A percentile compares a stretch with the other conserved stretches of the same genome.
Evolutionary conservation across 2,797 vertebrate species (phyloP).

Genomic region (Muscicapa striata): DNA sequence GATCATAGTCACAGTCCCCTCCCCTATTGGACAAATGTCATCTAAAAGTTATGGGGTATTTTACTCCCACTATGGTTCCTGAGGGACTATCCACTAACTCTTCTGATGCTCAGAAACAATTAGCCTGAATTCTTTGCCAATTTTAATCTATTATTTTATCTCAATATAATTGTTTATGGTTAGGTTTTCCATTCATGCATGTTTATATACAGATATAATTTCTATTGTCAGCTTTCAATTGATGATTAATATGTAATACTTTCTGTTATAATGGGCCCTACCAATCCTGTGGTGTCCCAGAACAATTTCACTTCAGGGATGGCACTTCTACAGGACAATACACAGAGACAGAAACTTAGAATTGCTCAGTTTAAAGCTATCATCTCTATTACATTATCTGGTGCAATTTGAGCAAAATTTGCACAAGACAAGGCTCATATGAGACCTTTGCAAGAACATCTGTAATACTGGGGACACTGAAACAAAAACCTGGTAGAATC

Average conservation of each 20-base stretch:
- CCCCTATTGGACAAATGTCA: background rate
- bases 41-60: fast-evolving
- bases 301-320: background rate
- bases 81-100: background rate
- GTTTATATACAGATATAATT: background rate
- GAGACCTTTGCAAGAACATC: background rate
- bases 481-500: background rate
- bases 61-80: background rate
- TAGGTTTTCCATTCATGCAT: background rate
- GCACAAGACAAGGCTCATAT: background rate
- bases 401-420: background rate
- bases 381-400: background rate
- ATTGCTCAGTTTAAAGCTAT: background rate
- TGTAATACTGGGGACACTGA: background rate
- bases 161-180: background rate
- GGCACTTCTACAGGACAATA: background rate
- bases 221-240: background rate
- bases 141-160: background rate
- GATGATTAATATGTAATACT: background rate
- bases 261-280: background rate
- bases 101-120: background rate
- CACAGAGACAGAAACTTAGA: background rate
- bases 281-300: background rate
- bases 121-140: background rate
- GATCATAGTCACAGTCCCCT: fast-evolving